Conservation (phyloP, 2,797 vertebrate genomes). For the Acanthurus leucopareius region DNA sequence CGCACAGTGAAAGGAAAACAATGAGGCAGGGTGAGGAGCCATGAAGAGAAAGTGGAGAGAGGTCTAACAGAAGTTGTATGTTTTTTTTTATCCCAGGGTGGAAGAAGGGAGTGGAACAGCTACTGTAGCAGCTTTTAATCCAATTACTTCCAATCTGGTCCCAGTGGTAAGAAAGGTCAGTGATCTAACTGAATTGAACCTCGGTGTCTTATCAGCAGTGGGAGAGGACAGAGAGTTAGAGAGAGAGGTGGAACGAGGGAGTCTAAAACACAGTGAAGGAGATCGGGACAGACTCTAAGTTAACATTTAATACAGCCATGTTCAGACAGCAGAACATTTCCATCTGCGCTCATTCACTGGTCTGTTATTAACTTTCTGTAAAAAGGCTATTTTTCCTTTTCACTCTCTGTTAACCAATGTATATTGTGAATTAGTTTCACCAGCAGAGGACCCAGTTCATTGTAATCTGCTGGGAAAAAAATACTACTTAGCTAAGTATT, state of each 20-base stretch:
- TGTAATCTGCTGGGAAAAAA: background rate
- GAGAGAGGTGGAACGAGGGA: background rate
- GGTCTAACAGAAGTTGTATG: background rate
- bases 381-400: background rate
- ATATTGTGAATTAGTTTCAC: background rate
- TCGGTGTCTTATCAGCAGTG: conserved; percentile 28
- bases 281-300: background rate
- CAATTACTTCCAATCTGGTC: conserved; percentile 35
- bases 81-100: background rate
- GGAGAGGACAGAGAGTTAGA: background rate
- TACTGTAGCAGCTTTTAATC: conserved; percentile 21
- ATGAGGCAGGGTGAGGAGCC: background rate
- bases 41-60: background rate
- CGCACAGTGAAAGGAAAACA: background rate
- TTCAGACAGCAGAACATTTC: background rate
- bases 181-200: conserved; percentile 36
- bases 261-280: background rate
- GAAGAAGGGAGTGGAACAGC: background rate
- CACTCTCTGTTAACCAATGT: background rate
- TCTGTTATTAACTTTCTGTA: background rate
- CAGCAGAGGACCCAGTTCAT: background rate
- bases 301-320: background rate
- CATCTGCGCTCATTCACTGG: background rate
- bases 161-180: conserved; percentile 47
- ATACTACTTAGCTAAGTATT: too few species aligned